Percentiles rank a stretch among this genome's conserved stretches.
Evolutionary conservation across 2,113 vertebrate species (phyloP).

Genomic region (Anoplopoma fimbria): DNA sequence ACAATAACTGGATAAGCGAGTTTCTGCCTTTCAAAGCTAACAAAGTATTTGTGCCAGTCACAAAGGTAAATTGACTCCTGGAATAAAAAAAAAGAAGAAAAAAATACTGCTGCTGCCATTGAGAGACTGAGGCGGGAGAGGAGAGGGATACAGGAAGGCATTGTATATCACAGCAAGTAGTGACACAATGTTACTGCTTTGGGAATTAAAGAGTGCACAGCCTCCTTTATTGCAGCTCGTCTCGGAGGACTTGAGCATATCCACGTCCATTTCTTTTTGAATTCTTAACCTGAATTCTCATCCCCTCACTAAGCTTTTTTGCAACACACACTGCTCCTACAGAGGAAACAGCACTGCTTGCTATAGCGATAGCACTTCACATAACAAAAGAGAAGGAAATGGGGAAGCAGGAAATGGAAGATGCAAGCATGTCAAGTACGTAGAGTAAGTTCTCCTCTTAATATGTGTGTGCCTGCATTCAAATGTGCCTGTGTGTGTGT

Average conservation of each 20-base stretch:
- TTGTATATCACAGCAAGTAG: constrained; percentile 44
- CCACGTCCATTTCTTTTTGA: constrained; percentile 12
- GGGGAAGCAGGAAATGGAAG: constrained; percentile 8
- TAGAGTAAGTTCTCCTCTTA: constrained; percentile 15
- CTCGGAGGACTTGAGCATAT: constrained; percentile 39
- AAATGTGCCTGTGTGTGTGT: background rate
- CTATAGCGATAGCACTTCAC: constrained; percentile 33
- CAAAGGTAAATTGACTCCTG: constrained; percentile 53
- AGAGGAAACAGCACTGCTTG: constrained; percentile 20
- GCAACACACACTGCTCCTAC: background rate
- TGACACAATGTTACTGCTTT: constrained; percentile 40
- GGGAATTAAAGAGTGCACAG: constrained; percentile 41
- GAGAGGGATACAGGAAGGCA: constrained; percentile 19
- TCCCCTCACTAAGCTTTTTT: background rate
- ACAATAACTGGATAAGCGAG: constrained; percentile 26
- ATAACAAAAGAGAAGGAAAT: constrained; percentile 59
- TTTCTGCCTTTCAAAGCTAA: constrained; percentile 44
- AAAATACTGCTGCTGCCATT: constrained; percentile 7
- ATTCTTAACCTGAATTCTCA: constrained; percentile 12
- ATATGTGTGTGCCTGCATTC: background rate
- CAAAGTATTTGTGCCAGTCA: constrained; percentile 50
- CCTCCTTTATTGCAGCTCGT: constrained; percentile 38
- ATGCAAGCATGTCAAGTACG: constrained; percentile 37
- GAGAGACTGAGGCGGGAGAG: constrained; percentile 9
- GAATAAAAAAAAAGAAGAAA: constrained; percentile 6